Evolutionary conservation across 2,888 invertebrate genomes (phyloP).

Genomic region (Sinohyriopsis cumingii): DNA sequence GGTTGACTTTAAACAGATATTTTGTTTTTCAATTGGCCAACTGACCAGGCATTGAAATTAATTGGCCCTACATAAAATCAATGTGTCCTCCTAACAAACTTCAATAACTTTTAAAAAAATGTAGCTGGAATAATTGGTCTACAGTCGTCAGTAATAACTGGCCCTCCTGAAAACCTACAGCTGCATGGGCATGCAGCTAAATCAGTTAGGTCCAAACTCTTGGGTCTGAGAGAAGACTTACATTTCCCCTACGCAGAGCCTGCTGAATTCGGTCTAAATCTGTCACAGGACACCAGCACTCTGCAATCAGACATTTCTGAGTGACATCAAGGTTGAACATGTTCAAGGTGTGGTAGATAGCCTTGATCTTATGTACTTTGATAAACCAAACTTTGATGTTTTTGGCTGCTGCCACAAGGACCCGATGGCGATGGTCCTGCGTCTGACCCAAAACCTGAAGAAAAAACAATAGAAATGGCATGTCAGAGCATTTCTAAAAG

Average conservation of each 20-base stretch:
- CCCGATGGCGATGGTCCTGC: constrained; percentile 95
- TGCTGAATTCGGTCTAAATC: constrained; percentile 96
- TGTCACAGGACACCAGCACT: constrained; percentile 96
- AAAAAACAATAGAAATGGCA: not conserved
- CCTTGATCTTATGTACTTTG: constrained; percentile 99
- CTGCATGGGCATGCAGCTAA: too few relatives aligned
- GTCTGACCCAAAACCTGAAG: constrained; percentile 70
- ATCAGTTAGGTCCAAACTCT: too few relatives aligned
- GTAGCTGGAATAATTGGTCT: too few relatives aligned
- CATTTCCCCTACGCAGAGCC: constrained; percentile 94
- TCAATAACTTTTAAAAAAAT: too few relatives aligned
- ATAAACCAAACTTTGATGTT: constrained; percentile 97
- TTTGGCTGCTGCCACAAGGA: constrained; percentile 97
- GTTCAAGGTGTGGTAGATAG: constrained; percentile 98
- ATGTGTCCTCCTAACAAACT: too few relatives aligned
- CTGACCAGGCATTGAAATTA: too few relatives aligned
- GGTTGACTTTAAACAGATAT: too few relatives aligned
- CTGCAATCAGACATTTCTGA: constrained; percentile 98
- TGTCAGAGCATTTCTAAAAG: not conserved
- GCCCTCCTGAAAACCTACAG: too few relatives aligned
- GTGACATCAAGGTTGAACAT: constrained; percentile 99
- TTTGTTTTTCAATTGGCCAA: too few relatives aligned
- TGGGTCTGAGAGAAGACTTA: constrained; percentile 72
- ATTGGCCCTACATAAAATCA: too few relatives aligned
- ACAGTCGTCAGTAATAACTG: too few relatives aligned